Evolutionary conservation across 2,888 invertebrate genomes (phyloP).

Genomic region (Harpagoxenus sublaevis): DNA sequence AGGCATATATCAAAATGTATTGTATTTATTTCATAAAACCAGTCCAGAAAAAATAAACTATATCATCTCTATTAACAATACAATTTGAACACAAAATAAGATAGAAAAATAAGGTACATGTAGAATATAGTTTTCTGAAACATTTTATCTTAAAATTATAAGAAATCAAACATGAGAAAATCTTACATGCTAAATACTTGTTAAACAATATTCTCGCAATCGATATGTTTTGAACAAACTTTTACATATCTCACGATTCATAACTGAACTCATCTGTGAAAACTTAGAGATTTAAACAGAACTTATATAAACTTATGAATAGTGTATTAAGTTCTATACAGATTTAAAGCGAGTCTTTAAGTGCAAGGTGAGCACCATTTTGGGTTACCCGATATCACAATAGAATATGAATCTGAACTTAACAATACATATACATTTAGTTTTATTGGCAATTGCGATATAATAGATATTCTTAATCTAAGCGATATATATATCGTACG

Average conservation of each 20-base stretch:
- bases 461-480: too few species aligned
- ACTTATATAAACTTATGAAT: background rate
- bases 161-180: constrained; percentile 20
- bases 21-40: constrained; percentile 71
- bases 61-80: constrained; percentile 70
- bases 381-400: background rate
- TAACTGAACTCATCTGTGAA: constrained; percentile 27
- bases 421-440: too few species aligned
- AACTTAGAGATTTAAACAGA: constrained; percentile 15
- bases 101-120: constrained; percentile 50
- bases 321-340: background rate
- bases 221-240: constrained; percentile 9
- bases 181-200: constrained; percentile 23
- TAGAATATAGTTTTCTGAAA: constrained; percentile 35
- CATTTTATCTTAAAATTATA: constrained; percentile 36
- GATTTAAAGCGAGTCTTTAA: background rate
- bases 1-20: constrained; percentile 28
- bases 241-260: constrained; percentile 1
- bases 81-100: constrained; percentile 65
- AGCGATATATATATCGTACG: too few species aligned
- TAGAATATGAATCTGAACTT: too few species aligned
- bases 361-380: constrained; percentile 2
- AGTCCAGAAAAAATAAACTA: constrained; percentile 72
- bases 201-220: constrained; percentile 9
- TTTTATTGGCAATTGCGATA: too few species aligned